Conservation (phyloP, 2,888 invertebrate species). For the Melinaea marsaeus region DNA sequence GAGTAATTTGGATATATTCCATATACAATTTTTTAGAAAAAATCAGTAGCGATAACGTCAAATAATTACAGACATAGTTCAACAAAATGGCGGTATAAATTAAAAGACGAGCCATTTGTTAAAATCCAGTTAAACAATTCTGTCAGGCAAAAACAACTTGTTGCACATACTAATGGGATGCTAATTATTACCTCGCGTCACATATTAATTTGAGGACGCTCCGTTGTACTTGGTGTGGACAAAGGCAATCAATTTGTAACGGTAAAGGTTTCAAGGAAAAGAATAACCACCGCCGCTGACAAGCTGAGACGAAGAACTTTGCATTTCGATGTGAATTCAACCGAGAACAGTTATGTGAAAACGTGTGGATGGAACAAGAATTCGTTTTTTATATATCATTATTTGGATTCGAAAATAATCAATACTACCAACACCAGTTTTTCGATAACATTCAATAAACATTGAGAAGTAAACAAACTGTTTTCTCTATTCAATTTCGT, state of each 20-base stretch:
- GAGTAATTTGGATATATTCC: too few species aligned
- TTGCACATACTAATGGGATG: constrained; percentile 70
- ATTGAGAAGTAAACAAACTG: too few species aligned
- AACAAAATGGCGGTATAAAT: constrained; percentile 19
- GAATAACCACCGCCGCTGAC: constrained; percentile 34
- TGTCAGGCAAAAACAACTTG: constrained; percentile 53
- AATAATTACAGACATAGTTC: not conserved
- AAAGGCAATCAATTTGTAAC: constrained; percentile 57
- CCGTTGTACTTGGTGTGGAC: constrained; percentile 54
- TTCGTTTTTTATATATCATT: not conserved
- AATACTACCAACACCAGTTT: too few species aligned
- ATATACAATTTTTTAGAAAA: too few species aligned
- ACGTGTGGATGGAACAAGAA: constrained; percentile 8
- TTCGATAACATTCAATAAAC: too few species aligned
- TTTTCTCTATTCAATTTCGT: too few species aligned
- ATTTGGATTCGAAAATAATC: too few species aligned
- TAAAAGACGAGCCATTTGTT: constrained; percentile 11
- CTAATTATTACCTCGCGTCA: constrained; percentile 66
- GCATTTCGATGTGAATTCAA: constrained; percentile 32
- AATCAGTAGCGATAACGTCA: too few species aligned
- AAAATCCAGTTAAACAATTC: constrained; percentile 17
- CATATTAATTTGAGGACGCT: constrained; percentile 72
- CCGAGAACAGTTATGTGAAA: constrained; percentile 21
- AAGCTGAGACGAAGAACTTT: constrained; percentile 26
- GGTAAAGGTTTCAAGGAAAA: constrained; percentile 52